Evolutionary conservation across 2,888 invertebrate genomes (phyloP), one percentile per base, ranked within the genome.

Genomic region (Azorinus chamasolen): DNA sequence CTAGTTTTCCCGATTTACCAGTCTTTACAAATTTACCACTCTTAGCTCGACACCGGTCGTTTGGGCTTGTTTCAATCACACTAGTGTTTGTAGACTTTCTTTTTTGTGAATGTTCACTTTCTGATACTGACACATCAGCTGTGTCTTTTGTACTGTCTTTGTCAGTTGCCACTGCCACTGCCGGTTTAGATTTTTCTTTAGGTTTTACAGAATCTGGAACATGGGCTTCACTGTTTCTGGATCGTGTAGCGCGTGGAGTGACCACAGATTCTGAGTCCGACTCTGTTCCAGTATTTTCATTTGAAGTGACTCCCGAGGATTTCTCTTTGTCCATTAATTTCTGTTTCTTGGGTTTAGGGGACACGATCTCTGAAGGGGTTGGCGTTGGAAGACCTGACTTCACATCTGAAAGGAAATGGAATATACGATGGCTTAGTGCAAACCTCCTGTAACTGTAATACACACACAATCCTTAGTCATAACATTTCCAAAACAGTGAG

Each of bases 221-320:
- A n/a, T 81, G 77, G 37, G 80, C 73, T 46, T 72, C 79, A 39
- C 74, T 64, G 4, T 58, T 66, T 72, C 70, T 80, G 20, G 80
- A 69, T 55, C 80, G 27, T 48, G 80, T 80, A 53, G 76, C 50
- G 41, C 80, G 59, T 39, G 65, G 69, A 4, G 80, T 79, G 27
- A 74, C 46, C 27, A 22, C 66, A 12, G 69, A 51, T 18, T 72
- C 70, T 6, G 72, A 65, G 41, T 79, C 77, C 16, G 62, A 57
- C 16, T 83, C 83, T 0, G 68, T 69, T n/a, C 68, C 71, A 12
- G 58, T 59, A 25, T 71, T 76, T 43, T 57, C 68, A 32, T 63
- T 57, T 43, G 62, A n/a, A 14, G 37, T 61, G 22, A 62, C 45
- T 24, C 32, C 32, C 5, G 25, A 24, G 54, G 12, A 14, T 74